A percentile compares a stretch with the other conserved stretches of the same genome.
phyloP scores from a whole-genome alignment of 2,797 vertebrate genomes.

The Pantherophis vulpinus region DNA sequence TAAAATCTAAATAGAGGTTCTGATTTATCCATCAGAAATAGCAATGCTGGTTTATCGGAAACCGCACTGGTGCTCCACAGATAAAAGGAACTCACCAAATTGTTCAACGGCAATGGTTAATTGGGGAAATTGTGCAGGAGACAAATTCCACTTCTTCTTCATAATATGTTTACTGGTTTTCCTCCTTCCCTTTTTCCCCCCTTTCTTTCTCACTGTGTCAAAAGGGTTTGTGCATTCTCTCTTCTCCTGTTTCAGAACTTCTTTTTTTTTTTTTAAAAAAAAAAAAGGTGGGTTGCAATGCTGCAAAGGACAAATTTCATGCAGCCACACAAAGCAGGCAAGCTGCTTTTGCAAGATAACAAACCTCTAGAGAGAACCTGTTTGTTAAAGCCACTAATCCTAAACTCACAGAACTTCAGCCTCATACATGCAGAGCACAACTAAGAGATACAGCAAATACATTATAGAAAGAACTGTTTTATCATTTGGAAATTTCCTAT shows the following conservation, averaged over 20 bases:
- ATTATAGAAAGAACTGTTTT: slow-evolving; percentile 10
- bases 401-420: background rate
- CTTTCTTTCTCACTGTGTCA: background rate
- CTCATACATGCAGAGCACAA: background rate
- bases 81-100: background rate
- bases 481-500: slow-evolving; percentile 6
- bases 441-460: background rate
- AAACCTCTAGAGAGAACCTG: slow-evolving; percentile 40
- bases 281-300: background rate
- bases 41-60: slow-evolving; percentile 15
- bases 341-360: slow-evolving; percentile 50
- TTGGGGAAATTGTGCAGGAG: background rate
- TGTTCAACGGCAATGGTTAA: accelerated
- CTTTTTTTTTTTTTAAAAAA: background rate
- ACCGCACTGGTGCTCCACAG: slow-evolving; percentile 45
- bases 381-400: slow-evolving; percentile 51
- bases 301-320: slow-evolving; percentile 36
- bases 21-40: slow-evolving; percentile 8
- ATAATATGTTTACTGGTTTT: background rate
- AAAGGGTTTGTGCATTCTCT: background rate
- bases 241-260: slow-evolving; percentile 6
- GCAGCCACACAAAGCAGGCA: slow-evolving; percentile 49
- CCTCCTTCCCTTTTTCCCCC: background rate
- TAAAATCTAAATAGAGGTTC: slow-evolving; percentile 11
- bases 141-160: background rate